A percentile compares a stretch with the other conserved stretches of the same genome.
Evolutionary conservation across 1,140 invertebrate species (phyloP).

Genomic region (Drosophila auraria): DNA sequence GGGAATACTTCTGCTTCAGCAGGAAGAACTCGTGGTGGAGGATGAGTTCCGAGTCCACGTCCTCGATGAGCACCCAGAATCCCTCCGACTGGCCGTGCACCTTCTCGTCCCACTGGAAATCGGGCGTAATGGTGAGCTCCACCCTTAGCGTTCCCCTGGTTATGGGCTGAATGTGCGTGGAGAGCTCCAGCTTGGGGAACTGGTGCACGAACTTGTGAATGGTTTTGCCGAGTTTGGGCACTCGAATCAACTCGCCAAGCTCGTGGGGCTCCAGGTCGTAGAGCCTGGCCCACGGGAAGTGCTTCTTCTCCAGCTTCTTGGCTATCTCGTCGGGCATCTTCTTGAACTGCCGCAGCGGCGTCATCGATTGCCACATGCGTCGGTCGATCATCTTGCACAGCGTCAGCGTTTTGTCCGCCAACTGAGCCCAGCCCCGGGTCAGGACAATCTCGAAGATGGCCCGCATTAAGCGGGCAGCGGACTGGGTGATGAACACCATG

Average conservation of each 20-base stretch:
- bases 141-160: constrained; percentile 97
- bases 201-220: constrained; percentile 99
- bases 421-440: constrained; percentile 97
- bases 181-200: constrained; percentile 97
- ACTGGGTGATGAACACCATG: constrained; percentile 99
- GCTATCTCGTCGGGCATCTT: constrained; percentile 99
- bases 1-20: constrained; percentile 96
- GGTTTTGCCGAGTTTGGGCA: constrained; percentile 98
- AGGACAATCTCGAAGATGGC: constrained; percentile 99
- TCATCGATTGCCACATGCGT: constrained; percentile 99
- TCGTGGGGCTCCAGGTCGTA: constrained; percentile 99
- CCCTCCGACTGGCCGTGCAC: constrained; percentile 97
- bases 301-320: constrained; percentile 99
- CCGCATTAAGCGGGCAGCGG: constrained; percentile 96
- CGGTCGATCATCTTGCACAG: constrained; percentile 99
- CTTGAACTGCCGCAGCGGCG: constrained; percentile 97
- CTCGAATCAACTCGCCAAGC: constrained; percentile 97
- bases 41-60: constrained; percentile 98
- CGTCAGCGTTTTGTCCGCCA: constrained; percentile 97
- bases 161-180: constrained; percentile 99
- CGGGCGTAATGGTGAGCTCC: constrained; percentile 99
- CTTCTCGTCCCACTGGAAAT: constrained; percentile 99
- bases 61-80: constrained; percentile 99
- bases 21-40: constrained; percentile 99
- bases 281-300: constrained; percentile 96